These are phyloP conservation scores for Pseudolycoriella hygida DNA, from an alignment of 2,888 invertebrate genomes.

Conservation along the genomic window DNA sequence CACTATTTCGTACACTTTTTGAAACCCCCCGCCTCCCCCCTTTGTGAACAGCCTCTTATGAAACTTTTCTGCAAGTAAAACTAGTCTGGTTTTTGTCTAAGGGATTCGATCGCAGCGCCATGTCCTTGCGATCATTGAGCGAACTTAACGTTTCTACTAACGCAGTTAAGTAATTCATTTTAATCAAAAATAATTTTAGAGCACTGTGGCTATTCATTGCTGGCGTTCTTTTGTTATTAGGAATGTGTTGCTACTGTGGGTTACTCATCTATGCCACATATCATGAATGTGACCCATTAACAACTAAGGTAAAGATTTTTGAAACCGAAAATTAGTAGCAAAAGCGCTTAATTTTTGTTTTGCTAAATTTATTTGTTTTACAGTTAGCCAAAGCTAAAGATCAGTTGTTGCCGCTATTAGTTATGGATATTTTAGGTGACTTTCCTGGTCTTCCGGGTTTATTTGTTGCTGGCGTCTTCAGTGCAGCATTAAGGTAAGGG, in stretches of 20 bases:
- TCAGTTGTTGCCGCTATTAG: slow-evolving; percentile 63
- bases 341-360: neutral
- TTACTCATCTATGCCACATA: slow-evolving; percentile 75
- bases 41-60: too few species aligned
- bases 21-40: too few species aligned
- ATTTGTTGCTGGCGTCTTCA: slow-evolving; percentile 68
- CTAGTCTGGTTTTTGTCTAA: too few species aligned
- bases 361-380: too few species aligned
- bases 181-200: slow-evolving; percentile 16
- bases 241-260: slow-evolving; percentile 68
- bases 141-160: too few species aligned
- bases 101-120: too few species aligned
- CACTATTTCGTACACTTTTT: too few species aligned
- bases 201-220: slow-evolving; percentile 47
- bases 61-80: too few species aligned
- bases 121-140: too few species aligned
- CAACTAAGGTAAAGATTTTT: slow-evolving; percentile 34
- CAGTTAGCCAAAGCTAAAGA: slow-evolving; percentile 53
- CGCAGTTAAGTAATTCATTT: slow-evolving; percentile 2
- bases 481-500: slow-evolving; percentile 69
- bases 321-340: neutral
- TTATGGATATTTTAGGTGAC: slow-evolving; percentile 66
- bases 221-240: slow-evolving; percentile 56
- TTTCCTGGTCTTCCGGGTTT: slow-evolving; percentile 70
- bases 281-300: slow-evolving; percentile 69